Evolutionary conservation across 2,797 vertebrate genomes (phyloP).

Genomic region (Columba guinea): DNA sequence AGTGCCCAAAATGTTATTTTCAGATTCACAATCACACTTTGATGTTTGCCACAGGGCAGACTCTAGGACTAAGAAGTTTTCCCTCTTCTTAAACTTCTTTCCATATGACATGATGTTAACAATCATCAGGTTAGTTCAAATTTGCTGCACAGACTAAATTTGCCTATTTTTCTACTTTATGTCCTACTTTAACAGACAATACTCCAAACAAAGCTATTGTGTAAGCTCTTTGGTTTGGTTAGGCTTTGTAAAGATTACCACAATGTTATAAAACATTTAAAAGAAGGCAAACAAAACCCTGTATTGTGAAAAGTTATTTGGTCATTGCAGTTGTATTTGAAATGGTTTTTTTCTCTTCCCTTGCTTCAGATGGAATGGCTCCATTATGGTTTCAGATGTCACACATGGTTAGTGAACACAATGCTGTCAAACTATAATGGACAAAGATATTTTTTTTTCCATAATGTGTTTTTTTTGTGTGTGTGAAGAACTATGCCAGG

Average conservation of each 20-base stretch:
- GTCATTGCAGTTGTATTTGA: neutral
- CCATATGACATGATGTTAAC: neutral
- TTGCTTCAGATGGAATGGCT: slow-evolving; percentile 21
- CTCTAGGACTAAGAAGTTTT: neutral
- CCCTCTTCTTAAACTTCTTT: neutral
- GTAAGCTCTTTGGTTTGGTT: neutral
- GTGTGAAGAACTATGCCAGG: slow-evolving; percentile 30
- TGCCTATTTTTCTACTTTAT: neutral
- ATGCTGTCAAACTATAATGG: neutral
- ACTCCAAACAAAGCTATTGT: neutral
- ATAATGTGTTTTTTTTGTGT: slow-evolving; percentile 9
- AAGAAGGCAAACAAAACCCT: neutral
- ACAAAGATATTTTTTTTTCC: neutral
- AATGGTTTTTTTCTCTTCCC: neutral
- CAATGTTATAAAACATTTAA: neutral
- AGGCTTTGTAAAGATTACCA: neutral
- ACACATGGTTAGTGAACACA: slow-evolving; percentile 1
- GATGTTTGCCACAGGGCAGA: neutral
- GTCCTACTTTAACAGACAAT: neutral
- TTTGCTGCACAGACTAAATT: neutral
- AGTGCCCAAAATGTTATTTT: neutral
- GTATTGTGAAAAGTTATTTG: slow-evolving; percentile 5
- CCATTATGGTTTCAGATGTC: slow-evolving; percentile 47
- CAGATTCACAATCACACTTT: neutral
- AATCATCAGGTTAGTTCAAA: neutral